These are phyloP conservation scores for Dynastes maya DNA, from an alignment of 2,888 invertebrate species.

Conservation along the genomic window DNA sequence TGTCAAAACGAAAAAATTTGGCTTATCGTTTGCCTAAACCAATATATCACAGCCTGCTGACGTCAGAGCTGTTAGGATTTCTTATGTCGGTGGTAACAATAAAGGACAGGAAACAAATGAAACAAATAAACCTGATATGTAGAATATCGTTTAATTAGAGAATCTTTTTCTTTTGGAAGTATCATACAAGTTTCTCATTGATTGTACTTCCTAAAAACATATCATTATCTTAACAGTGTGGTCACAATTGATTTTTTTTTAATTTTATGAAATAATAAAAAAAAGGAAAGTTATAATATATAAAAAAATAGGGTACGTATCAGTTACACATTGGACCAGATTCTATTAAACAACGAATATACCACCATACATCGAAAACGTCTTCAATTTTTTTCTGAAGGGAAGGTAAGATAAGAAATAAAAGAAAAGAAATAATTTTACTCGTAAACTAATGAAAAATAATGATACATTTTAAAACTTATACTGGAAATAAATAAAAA, in stretches of 20 bases:
- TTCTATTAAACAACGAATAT: slow-evolving; percentile 22
- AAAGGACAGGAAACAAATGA: slow-evolving; percentile 18
- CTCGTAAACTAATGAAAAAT: slow-evolving; percentile 10
- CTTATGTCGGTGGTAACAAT: too few relatives aligned
- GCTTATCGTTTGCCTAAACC: too few relatives aligned
- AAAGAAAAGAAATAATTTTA: background rate
- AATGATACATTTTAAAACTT: slow-evolving; percentile 31
- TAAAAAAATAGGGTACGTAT: slow-evolving; percentile 41
- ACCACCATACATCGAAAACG: background rate
- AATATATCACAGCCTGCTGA: too few relatives aligned
- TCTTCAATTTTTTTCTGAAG: background rate
- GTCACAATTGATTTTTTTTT: slow-evolving; percentile 35
- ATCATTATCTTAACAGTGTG: slow-evolving; percentile 31
- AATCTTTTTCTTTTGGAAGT: slow-evolving; percentile 48
- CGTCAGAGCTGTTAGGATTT: too few relatives aligned
- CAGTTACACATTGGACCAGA: slow-evolving; percentile 35
- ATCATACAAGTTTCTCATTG: slow-evolving; percentile 43
- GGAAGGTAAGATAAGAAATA: slow-evolving; percentile 2
- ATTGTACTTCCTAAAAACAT: slow-evolving; percentile 46
- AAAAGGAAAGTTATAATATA: slow-evolving; percentile 24
- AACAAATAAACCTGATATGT: slow-evolving; percentile 50
- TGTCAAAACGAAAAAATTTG: too few relatives aligned
- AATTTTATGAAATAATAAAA: slow-evolving; percentile 15
- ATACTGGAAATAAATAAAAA: slow-evolving; percentile 43
- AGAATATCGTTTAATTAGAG: slow-evolving; percentile 52